A percentile compares a stretch with the other conserved stretches of the same genome.
Evolutionary conservation across 2,888 invertebrate genomes (phyloP).

Genomic region (Drosophila mayaguana): DNA sequence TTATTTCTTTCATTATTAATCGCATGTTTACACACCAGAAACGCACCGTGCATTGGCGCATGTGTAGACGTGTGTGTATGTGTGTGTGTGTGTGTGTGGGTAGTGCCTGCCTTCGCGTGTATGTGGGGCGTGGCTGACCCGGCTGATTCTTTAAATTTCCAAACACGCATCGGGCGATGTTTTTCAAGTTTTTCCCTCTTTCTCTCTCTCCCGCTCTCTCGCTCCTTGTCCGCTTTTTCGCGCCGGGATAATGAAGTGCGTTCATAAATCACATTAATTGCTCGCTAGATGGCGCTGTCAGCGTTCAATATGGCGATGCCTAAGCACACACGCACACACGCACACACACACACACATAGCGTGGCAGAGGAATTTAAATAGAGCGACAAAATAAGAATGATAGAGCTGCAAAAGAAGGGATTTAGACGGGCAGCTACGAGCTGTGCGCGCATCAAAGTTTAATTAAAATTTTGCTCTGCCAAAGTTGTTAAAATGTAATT

Average conservation of each 20-base stretch:
- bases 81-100: conserved; percentile 7
- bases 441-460: conserved; percentile 59
- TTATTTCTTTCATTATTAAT: conserved; percentile 77
- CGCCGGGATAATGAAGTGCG: conserved; percentile 63
- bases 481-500: conserved; percentile 71
- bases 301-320: conserved; percentile 63
- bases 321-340: conserved; percentile 21
- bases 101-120: conserved; percentile 1
- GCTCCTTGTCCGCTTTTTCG: conserved; percentile 3
- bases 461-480: conserved; percentile 58
- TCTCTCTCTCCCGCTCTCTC: neutral
- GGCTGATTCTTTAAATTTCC: conserved; percentile 62
- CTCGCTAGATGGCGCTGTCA: conserved; percentile 67
- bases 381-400: conserved; percentile 6
- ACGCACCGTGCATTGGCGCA: conserved; percentile 47
- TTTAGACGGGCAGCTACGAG: neutral
- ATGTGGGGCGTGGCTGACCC: conserved; percentile 17
- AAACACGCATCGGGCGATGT: conserved; percentile 55
- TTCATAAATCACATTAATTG: conserved; percentile 78
- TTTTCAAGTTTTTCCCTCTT: conserved; percentile 22
- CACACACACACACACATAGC: neutral
- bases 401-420: neutral
- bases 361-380: neutral
- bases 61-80: neutral
- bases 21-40: conserved; percentile 53